Evolutionary conservation across 2,113 vertebrate species (phyloP), one percentile per base, ranked within the genome.

Genomic region (Noturus placidus): DNA sequence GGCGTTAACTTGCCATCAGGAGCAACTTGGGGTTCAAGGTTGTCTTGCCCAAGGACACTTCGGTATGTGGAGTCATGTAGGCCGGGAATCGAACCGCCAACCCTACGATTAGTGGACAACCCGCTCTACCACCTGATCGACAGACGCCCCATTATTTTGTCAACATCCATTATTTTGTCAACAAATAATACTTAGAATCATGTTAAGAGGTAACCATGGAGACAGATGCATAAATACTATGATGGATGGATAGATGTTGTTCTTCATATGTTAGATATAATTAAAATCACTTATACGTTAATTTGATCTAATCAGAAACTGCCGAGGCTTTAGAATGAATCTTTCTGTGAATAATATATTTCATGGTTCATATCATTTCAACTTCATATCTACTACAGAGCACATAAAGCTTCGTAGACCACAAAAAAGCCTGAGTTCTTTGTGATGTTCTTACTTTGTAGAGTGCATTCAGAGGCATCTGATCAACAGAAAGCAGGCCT

Each of bases 391-490:
- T 19, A 42, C 8, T 27, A 70, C 69, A 72, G 33, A 38, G 1
- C 8, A n/a, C 8, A 8, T 6, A 42, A n/a, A 19, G 25, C 14
- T 54, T n/a, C 6, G 17, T 54, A 25, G 20, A 25, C 38, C 46
- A 50, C 46, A 50, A 50, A 50, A 46, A 42, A 25, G 3, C 4
- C 22, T 19, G 15, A 35, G 30, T 33, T 81, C 20, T 3, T 2
- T 20, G 4, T 81, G 54, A 81, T 13, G 11, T 42, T 72, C 46
- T 89, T 91, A 98, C 98, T 96, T 98, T 99, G 92, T 98, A 96
- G 25, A 99, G 80, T 0, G 97, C 94, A 77, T 96, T 95, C 79
- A 99, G 89, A 59, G 97, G 96, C 94, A 97, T 93, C 57, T 96
- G 94, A 81, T 98, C 97, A 13, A 97, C 86, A 90, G 92, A 94